phyloP scores from a whole-genome alignment of 2,113 vertebrate species.

The Phaethon lepturus region DNA sequence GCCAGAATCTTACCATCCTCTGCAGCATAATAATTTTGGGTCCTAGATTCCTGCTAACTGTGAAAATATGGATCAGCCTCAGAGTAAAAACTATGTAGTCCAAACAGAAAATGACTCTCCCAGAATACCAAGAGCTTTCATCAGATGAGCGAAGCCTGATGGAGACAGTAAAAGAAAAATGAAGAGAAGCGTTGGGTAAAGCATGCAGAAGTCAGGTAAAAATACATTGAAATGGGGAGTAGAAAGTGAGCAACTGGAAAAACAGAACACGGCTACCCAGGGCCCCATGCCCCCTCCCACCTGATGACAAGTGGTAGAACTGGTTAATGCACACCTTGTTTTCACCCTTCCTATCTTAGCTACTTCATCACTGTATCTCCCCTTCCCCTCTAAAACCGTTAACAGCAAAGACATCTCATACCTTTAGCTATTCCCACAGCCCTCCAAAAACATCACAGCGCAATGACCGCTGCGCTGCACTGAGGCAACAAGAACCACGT shows the following conservation, averaged over 20 bases:
- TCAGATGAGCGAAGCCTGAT: slow-evolving; percentile 75
- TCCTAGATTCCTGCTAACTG: slow-evolving; percentile 92
- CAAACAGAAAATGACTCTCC: slow-evolving; percentile 92
- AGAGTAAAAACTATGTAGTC: slow-evolving; percentile 97
- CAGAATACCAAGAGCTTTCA: slow-evolving; percentile 82
- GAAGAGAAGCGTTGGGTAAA: neutral
- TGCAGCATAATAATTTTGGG: slow-evolving; percentile 98
- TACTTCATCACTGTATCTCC: neutral
- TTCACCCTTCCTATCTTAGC: neutral
- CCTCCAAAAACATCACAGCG: neutral
- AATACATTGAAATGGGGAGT: neutral
- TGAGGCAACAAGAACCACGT: neutral
- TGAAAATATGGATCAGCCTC: slow-evolving; percentile 96
- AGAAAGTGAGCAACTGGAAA: neutral
- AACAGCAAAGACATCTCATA: neutral
- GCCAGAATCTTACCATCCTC: slow-evolving; percentile 87
- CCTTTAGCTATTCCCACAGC: neutral
- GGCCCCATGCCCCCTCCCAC: neutral
- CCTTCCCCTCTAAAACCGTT: neutral
- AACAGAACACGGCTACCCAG: neutral
- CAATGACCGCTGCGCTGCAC: neutral
- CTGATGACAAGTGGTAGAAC: neutral
- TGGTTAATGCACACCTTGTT: neutral
- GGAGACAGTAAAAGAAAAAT: neutral
- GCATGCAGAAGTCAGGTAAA: neutral